Evolutionary conservation across 2,888 invertebrate genomes (phyloP).

Genomic region (Megaustenia siamemsis): DNA sequence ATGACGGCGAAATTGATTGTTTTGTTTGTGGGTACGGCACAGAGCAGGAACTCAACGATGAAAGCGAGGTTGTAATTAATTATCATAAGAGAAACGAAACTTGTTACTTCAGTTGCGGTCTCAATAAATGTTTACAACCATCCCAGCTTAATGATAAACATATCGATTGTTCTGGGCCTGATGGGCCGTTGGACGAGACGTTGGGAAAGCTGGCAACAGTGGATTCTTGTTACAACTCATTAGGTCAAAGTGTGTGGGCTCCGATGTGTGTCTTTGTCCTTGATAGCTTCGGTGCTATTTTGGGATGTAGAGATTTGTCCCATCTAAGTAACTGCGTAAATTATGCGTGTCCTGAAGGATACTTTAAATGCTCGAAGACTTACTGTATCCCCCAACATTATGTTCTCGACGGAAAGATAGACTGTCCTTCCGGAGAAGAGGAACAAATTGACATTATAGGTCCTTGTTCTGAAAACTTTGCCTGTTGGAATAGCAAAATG

Average conservation of each 20-base stretch:
- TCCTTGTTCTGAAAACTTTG: no score
- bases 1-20: constrained; percentile 20
- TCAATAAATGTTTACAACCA: background rate
- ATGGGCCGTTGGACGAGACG: background rate
- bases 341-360: constrained; percentile 7
- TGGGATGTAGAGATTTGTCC: constrained; percentile 22
- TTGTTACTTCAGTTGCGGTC: background rate
- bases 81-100: no score
- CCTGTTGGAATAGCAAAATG: no score
- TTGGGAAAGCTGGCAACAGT: constrained; percentile 1
- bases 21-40: background rate
- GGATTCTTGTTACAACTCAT: background rate
- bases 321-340: constrained; percentile 16
- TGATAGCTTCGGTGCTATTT: background rate
- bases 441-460: no score
- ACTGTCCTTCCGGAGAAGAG: no score
- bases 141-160: background rate
- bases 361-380: no score
- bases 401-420: no score
- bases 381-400: no score
- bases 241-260: background rate
- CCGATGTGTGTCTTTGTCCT: constrained; percentile 13
- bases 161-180: background rate
- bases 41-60: background rate
- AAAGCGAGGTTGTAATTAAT: background rate